Evolutionary conservation across 1,140 invertebrate genomes (phyloP).

Genomic region (Chionoecetes opilio): DNA sequence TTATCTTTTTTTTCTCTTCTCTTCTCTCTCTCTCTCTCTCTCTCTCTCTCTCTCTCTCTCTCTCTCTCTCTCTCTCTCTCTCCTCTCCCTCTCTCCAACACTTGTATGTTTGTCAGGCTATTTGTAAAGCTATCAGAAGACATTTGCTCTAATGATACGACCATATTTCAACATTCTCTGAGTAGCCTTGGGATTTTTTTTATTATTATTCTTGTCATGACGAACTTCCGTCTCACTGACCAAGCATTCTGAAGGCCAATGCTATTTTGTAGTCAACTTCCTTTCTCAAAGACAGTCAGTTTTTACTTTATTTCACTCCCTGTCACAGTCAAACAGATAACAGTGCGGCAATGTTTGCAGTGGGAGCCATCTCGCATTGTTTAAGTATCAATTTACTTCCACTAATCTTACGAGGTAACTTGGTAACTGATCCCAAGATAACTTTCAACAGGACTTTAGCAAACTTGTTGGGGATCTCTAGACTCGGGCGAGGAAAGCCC

Average conservation of each 20-base stretch:
- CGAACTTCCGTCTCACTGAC: slow-evolving; percentile 3
- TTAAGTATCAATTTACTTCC: slow-evolving; percentile 11
- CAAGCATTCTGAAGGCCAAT: neutral
- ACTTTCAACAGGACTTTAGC: slow-evolving; percentile 5
- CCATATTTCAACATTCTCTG: neutral
- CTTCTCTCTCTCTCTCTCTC: too few species aligned
- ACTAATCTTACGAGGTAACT: slow-evolving; percentile 10
- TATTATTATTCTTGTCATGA: neutral
- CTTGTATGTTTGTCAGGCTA: neutral
- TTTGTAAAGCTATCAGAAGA: slow-evolving; percentile 19
- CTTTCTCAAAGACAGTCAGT: neutral
- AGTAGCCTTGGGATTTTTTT: neutral
- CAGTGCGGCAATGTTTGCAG: neutral
- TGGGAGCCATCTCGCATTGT: neutral
- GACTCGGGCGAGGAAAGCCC: neutral
- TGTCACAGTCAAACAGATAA: neutral
- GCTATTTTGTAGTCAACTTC: neutral
- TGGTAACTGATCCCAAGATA: slow-evolving; percentile 9
- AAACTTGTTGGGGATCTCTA: neutral
- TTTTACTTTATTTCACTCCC: neutral
- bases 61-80: neutral
- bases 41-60: neutral
- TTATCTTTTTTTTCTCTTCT: too few species aligned
- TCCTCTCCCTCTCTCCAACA: neutral
- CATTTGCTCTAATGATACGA: slow-evolving; percentile 20